Evolutionary conservation across 2,797 vertebrate genomes (phyloP).

Genomic region (Ctenopoma multispine): DNA sequence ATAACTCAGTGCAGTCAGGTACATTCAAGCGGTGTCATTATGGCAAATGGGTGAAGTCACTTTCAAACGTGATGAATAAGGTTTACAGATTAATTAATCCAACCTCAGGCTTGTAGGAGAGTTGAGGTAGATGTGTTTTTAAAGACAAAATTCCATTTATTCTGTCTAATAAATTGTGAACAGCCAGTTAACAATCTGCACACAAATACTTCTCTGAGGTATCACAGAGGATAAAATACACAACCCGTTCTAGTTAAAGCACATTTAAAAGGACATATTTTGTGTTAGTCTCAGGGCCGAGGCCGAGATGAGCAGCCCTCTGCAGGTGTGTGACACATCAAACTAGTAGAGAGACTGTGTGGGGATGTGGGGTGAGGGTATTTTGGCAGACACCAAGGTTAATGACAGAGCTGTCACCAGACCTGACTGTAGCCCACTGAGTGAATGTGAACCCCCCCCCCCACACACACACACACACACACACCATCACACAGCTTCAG

Average conservation of each 20-base stretch:
- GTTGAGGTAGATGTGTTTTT: neutral
- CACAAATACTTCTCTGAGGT: neutral
- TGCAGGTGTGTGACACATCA: constrained; percentile 32
- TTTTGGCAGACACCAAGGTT: constrained; percentile 75
- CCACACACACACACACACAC: constrained; percentile 41
- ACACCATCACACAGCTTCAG: constrained; percentile 23
- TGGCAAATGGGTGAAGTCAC: constrained; percentile 16
- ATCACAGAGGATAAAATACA: neutral
- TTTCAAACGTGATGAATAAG: constrained; percentile 24
- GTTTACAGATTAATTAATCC: constrained; percentile 1
- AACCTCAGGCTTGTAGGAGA: neutral
- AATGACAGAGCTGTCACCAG: constrained; percentile 68
- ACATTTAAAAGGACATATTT: constrained; percentile 25
- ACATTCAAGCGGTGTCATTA: constrained; percentile 19
- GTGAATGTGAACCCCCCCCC: constrained; percentile 36
- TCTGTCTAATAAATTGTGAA: neutral
- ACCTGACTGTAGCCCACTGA: constrained; percentile 34
- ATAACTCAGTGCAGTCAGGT: constrained; percentile 31
- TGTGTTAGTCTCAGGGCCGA: constrained; percentile 37
- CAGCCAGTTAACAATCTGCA: neutral
- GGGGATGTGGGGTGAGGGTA: constrained; percentile 5
- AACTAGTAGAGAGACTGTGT: constrained; percentile 8
- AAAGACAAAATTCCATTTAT: constrained; percentile 1
- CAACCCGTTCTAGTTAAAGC: constrained; percentile 1
- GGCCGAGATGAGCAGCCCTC: constrained; percentile 23